A percentile compares a stretch with the other conserved stretches of the same genome.
Conservation (phyloP, 2,113 vertebrate species). For the Clarias batrachus region DNA sequence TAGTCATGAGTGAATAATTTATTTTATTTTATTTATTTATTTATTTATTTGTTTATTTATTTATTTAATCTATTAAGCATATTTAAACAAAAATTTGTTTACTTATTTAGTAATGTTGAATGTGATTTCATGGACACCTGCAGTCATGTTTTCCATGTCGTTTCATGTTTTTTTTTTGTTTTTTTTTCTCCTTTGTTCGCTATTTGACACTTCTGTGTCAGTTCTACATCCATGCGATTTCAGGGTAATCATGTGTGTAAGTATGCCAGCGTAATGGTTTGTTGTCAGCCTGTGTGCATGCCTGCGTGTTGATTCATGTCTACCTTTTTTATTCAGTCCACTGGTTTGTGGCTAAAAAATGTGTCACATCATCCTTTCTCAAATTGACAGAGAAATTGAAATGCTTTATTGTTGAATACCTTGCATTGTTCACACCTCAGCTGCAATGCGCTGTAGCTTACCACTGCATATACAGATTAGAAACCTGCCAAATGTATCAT, state of each 20-base stretch:
- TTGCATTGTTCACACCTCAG: not conserved
- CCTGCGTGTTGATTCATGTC: slow-evolving; percentile 10
- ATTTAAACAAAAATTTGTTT: not conserved
- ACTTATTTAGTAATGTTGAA: not conserved
- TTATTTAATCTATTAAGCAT: no score
- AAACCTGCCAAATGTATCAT: not conserved
- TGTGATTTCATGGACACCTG: not conserved
- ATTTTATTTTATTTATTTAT: no score
- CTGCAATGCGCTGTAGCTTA: not conserved
- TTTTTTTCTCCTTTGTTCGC: not conserved
- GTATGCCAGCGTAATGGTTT: slow-evolving; percentile 5
- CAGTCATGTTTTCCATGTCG: not conserved
- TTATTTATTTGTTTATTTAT: no score
- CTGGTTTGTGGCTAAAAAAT: not conserved
- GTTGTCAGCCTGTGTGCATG: not conserved
- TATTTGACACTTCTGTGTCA: not conserved
- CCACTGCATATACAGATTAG: not conserved
- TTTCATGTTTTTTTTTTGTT: not conserved
- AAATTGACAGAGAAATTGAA: slow-evolving; percentile 17
- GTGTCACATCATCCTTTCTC: slow-evolving; percentile 3
- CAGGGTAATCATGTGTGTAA: slow-evolving; percentile 13
- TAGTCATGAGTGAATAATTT: not conserved
- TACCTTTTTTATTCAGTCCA: slow-evolving; percentile 18
- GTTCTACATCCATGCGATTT: not conserved
- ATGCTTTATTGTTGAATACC: slow-evolving; percentile 10